Evolutionary conservation across 1,140 invertebrate genomes (phyloP), one percentile per base, ranked within the genome.

Genomic region (Drosophila mauritiana): DNA sequence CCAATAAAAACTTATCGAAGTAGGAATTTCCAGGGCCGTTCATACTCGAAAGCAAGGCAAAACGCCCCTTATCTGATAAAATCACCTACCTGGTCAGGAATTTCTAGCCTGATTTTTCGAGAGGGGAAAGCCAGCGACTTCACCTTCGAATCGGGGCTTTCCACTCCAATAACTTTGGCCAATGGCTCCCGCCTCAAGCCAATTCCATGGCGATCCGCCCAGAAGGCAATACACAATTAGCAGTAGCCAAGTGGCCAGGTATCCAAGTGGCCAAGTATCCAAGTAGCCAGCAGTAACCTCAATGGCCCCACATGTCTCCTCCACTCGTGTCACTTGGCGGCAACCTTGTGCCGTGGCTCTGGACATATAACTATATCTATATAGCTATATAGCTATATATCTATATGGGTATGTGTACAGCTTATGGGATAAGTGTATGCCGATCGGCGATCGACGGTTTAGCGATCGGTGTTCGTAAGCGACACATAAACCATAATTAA

Each of bases 401-500:
- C 31, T 31, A 31, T 31, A 31, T 31, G 31, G 31, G 31, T 37
- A 52, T 52, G 31, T 53, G 61, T 34, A 70, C 37, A 53, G 68
- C 65, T 69, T 49, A 40, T 46, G 40, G 67, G 67, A 56, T 70
- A 73, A 73, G 68, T 73, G 56, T 52, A 73, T 70, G 67, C 67
- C 67, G 67, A 70, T 70, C 43, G 34, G 13, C 25, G 64, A 49
- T 74, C 61, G 70, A 39, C 36, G 52, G 53, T 69, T 72, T 51
- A 72, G 54, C 46, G 46, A 17, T 51, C 48, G 27, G 4, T 22
- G 48, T 15, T 40, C 61, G 40, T 63, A 78, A 78, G 56, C 80
- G 80, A 79, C 70, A 84, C 64, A 83, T 83, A 80, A 80, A 64
- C 83, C 79, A 83, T 82, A 79, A 88, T 83, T 86, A 89, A 88